Conservation (phyloP, 2,113 vertebrate species). For the Tetrao urogallus region DNA sequence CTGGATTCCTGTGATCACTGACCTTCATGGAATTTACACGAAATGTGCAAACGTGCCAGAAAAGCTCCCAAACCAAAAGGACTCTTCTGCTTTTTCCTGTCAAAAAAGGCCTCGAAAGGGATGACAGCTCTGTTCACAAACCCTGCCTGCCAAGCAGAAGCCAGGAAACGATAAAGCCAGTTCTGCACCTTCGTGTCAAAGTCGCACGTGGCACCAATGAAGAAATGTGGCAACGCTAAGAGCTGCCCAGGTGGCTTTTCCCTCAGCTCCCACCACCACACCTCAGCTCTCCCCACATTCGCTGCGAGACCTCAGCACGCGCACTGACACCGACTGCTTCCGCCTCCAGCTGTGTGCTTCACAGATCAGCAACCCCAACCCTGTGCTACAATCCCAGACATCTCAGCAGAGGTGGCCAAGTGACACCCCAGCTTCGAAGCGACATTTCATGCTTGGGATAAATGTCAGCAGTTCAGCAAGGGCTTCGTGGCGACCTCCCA, state of each 20-base stretch:
- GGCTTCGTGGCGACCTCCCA: not conserved
- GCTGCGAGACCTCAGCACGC: fast-evolving
- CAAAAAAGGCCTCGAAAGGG: not conserved
- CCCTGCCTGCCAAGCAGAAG: not conserved
- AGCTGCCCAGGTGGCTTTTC: not conserved
- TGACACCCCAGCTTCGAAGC: not conserved
- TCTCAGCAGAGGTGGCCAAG: fast-evolving
- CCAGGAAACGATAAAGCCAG: not conserved
- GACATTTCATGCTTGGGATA: not conserved
- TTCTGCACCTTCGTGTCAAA: too few relatives aligned
- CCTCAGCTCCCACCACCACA: not conserved
- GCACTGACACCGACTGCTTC: not conserved
- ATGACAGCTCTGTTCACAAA: not conserved
- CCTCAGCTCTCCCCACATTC: not conserved
- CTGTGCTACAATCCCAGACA: fast-evolving
- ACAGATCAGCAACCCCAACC: fast-evolving
- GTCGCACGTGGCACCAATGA: not conserved
- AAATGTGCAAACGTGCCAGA: not conserved
- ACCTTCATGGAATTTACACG: not conserved
- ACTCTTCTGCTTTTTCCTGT: not conserved
- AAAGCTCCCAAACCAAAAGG: not conserved
- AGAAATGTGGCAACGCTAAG: not conserved
- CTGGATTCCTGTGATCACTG: not conserved
- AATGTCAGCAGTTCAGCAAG: not conserved
- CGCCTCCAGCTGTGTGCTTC: fast-evolving